Percentiles rank a stretch among this genome's conserved stretches.
Evolutionary conservation across 2,888 invertebrate species (phyloP).

Genomic region (Nebria salina): DNA sequence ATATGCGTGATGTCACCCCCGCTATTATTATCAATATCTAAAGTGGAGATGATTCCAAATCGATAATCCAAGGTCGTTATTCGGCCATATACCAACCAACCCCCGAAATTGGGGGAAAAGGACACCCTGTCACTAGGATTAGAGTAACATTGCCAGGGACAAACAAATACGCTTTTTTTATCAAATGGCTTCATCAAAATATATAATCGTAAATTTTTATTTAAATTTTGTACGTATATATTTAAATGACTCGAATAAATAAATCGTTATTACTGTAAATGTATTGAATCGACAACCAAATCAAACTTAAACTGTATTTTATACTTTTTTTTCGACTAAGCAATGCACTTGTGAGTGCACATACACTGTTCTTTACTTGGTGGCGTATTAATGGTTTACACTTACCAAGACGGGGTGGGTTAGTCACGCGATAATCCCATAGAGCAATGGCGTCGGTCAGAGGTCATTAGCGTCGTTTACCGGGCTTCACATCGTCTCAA

Average conservation of each 20-base stretch:
- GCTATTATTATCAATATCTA: not conserved
- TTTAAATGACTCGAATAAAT: too few species aligned
- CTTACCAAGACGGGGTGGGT: not conserved
- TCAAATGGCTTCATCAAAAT: too few species aligned
- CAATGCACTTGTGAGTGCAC: not conserved
- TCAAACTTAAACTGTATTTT: too few species aligned
- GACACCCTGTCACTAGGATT: not conserved
- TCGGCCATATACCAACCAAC: not conserved
- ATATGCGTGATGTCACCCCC: not conserved
- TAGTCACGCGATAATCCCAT: constrained; percentile 33
- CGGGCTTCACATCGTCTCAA: constrained; percentile 18
- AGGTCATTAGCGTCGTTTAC: constrained; percentile 29
- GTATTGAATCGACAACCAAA: too few species aligned
- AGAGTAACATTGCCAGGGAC: not conserved
- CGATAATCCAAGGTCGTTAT: not conserved
- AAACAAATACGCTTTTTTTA: not conserved
- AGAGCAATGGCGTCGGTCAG: constrained; percentile 21
- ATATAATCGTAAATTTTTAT: too few species aligned
- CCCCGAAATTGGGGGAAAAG: not conserved
- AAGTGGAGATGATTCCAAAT: not conserved
- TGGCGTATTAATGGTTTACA: constrained; percentile 11
- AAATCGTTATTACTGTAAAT: too few species aligned
- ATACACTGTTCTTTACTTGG: constrained; percentile 14
- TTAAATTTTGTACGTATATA: too few species aligned
- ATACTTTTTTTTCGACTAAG: not conserved